A percentile compares a stretch with the other conserved stretches of the same genome.
These are phyloP conservation scores for Amazona vittata DNA, from an alignment of 2,113 vertebrate genomes.

Conservation along the genomic window DNA sequence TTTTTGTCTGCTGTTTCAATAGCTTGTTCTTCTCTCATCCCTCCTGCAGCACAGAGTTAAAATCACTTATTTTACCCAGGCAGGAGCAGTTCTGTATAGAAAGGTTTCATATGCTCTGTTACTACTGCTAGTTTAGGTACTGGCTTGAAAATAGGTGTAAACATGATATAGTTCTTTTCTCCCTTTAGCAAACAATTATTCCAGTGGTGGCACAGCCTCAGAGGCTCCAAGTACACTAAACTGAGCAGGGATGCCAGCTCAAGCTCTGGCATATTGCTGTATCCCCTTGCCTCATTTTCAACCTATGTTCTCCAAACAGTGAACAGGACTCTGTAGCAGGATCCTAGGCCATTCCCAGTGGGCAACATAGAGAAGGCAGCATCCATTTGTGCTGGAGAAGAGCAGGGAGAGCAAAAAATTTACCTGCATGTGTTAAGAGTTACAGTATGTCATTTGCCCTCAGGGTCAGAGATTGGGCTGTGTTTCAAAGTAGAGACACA, in stretches of 20 bases:
- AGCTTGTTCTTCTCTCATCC: neutral
- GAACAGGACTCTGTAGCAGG: neutral
- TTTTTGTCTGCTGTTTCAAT: neutral
- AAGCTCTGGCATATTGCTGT: neutral
- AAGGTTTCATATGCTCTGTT: neutral
- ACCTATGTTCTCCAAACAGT: neutral
- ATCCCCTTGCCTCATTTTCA: neutral
- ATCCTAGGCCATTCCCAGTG: neutral
- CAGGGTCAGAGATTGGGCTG: neutral
- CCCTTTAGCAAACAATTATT: neutral
- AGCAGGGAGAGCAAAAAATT: neutral
- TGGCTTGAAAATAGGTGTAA: neutral
- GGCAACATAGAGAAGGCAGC: neutral
- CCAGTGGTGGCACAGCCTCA: neutral
- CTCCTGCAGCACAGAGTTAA: neutral
- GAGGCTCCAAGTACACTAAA: neutral
- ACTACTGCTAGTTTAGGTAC: neutral
- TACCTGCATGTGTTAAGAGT: rapidly evolving
- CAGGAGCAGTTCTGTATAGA: neutral
- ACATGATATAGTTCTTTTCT: neutral
- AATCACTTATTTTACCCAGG: neutral
- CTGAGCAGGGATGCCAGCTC: neutral
- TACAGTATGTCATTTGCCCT: neutral
- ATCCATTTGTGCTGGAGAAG: neutral
- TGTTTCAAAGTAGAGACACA: neutral